Base-by-base conservation (phyloP, 1,140 invertebrate genomes). In the Polypedilum vanderplanki region DNA sequence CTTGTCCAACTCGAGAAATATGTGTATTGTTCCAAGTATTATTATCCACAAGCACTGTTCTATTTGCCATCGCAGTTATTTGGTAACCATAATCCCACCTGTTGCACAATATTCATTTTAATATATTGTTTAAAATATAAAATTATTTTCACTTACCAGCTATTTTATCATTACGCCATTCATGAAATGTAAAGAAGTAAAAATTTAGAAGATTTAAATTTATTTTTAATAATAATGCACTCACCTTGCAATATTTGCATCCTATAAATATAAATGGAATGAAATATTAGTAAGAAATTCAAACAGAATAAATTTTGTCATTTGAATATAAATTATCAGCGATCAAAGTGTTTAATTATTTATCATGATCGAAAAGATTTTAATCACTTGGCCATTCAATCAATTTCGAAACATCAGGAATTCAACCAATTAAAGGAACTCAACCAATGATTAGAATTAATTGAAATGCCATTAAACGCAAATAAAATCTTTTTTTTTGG, bases 81-180 rank as follows among this genome's bases (percentile, higher is more conserved):
- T 99, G 97, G 85, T 99, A 99, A 7, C 97, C 97, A 85, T 99
- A 99, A 90, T 99, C 97, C 97, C 97, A 99, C 97, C 97, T 98
- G 1, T 95, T 33, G 24, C 24, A 33, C 24, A 33, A 33, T 1
- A 3, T 33, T 33, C 24, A 33, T 3, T 33, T 33, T 3, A 33
- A 33, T 33, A 33, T 33, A 3, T 33, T 33, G 1, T 33, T 33
- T 33, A 1, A 33, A 33, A 33, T n/a, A 33, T 33, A 33, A 33
- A 3, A 3, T 33, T 33, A 33, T 33, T 33, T 33, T 33, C 24
- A 33, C 24, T 33, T 33, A 33, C 24, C 24, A 33, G 5, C 24
- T 33, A 5, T 33, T 33, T 33, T n/a, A n/a, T 33, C 24, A 33
- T 3, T 33, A 33, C 24, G 24, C 5, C 24, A 33, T 33, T 33